Evolutionary conservation across 2,888 invertebrate species (phyloP), one percentile per base, ranked within the genome.

Genomic region (Mesorhabditis belari): DNA sequence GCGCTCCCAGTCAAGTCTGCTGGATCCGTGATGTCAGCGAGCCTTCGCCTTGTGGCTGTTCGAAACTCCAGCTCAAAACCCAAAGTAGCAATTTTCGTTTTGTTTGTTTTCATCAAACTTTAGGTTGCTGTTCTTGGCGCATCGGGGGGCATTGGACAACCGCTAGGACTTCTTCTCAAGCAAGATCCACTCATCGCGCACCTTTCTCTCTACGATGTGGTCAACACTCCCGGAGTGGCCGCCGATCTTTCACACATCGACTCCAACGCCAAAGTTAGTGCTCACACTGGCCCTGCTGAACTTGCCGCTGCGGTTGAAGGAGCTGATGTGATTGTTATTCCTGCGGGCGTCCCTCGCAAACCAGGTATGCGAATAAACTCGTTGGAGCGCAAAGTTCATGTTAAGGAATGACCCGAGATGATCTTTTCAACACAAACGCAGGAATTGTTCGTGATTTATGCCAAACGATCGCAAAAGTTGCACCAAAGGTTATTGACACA

Each of bases 351-450:
- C 3, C 96, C 96, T 59, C 88, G 96, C 77, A 98, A 98, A 84
- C 98, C 98, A 19, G 96, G 96, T 58, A 35, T 35, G 60, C n/a
- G n/a, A n/a, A n/a, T n/a, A n/a, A n/a, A n/a, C n/a, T n/a, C n/a
- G n/a, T n/a, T n/a, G n/a, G n/a, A n/a, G n/a, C n/a, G n/a, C n/a
- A n/a, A n/a, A n/a, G n/a, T n/a, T n/a, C n/a, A n/a, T n/a, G n/a
- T n/a, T n/a, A n/a, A n/a, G n/a, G n/a, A n/a, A n/a, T n/a, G n/a
- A 69, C 71, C 54, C 87, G 96, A 74, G 96, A 98, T 83, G 98
- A 98, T 85, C 86, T 98, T 59, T 98, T 96, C 86, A 94, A 94
- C 85, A 92, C 92, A 2, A 98, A 98, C 82, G 96, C 96, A n/a
- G 89, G 91, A 25, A 94, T 98, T 78, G 93, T 96, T 4, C 87